Conservation (phyloP, 2,797 vertebrate species). For the Xiphophorus birchmanni region DNA sequence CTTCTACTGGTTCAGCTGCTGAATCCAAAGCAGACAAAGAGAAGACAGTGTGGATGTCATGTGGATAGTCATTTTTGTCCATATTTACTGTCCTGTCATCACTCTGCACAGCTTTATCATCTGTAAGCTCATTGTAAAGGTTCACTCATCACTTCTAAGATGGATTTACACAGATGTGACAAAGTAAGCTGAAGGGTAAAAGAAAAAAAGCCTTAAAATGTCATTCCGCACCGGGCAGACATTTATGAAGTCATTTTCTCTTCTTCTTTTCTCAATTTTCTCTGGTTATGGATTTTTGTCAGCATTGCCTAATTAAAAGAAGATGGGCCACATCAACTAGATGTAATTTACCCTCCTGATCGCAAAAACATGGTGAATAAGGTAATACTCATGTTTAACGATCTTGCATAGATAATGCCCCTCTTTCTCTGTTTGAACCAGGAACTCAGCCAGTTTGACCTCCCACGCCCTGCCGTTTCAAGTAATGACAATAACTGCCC, state of each 20-base stretch:
- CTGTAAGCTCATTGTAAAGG: conserved; percentile 19
- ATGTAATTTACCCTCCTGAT: conserved; percentile 28
- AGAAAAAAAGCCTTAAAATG: conserved; percentile 41
- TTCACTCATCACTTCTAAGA: conserved; percentile 47
- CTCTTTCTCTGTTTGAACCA: conserved; percentile 32
- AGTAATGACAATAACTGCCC: conserved; percentile 18
- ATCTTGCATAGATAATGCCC: conserved; percentile 32
- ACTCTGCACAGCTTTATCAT: conserved; percentile 39
- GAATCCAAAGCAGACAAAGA: conserved; percentile 34
- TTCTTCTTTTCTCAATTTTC: conserved; percentile 28
- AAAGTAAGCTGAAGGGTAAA: conserved; percentile 26
- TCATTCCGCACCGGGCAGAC: conserved; percentile 10
- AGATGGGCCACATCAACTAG: conserved; percentile 49
- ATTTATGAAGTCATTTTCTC: conserved; percentile 37
- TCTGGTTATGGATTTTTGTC: conserved; percentile 52
- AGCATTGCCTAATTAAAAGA: conserved; percentile 47
- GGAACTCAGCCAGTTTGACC: conserved; percentile 13
- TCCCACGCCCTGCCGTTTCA: conserved; percentile 20
- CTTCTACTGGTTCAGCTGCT: conserved; percentile 35
- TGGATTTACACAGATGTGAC: conserved; percentile 41
- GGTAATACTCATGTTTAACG: conserved; percentile 25
- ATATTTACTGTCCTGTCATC: conserved; percentile 41
- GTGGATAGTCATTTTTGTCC: conserved; percentile 24
- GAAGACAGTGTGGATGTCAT: conserved; percentile 19
- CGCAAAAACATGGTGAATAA: conserved; percentile 18